Evolutionary conservation across 1,140 invertebrate species (phyloP).

Genomic region (Pomacea maculata): DNA sequence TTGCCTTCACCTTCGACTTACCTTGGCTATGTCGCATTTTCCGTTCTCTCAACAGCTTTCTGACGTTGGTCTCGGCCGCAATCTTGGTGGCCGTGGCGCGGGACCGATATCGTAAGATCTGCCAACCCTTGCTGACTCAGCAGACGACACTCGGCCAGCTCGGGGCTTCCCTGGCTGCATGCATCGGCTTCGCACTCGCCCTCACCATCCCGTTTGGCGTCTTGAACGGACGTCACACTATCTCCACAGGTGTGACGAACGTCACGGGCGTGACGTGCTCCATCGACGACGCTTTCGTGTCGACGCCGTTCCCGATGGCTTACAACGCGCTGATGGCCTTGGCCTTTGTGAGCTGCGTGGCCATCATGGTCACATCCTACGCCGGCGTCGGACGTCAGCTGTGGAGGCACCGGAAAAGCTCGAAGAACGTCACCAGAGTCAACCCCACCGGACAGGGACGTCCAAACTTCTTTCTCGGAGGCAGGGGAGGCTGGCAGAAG

Average conservation of each 20-base stretch:
- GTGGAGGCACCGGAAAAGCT: slow-evolving; percentile 3
- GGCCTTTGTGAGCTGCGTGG: slow-evolving; percentile 20
- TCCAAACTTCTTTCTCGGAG: no score
- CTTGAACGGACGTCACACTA: slow-evolving; percentile 24
- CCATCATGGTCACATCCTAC: slow-evolving; percentile 5
- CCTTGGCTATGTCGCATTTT: slow-evolving; percentile 24
- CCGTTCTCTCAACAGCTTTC: slow-evolving; percentile 32
- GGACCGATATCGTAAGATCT: slow-evolving; percentile 37
- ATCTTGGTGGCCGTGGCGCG: slow-evolving; percentile 37
- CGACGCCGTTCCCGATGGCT: slow-evolving; percentile 22
- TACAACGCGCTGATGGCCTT: slow-evolving; percentile 24
- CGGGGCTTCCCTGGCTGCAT: not conserved
- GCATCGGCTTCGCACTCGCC: not conserved
- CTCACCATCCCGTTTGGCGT: slow-evolving; percentile 20
- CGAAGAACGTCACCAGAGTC: not conserved
- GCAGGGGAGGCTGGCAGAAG: no score
- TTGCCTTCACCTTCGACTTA: slow-evolving; percentile 20
- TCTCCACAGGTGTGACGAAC: slow-evolving; percentile 11
- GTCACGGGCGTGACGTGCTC: slow-evolving; percentile 27
- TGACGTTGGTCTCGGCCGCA: slow-evolving; percentile 26
- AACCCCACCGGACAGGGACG: no score
- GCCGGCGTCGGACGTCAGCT: slow-evolving; percentile 2
- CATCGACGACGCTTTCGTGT: slow-evolving; percentile 16
- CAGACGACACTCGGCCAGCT: not conserved
- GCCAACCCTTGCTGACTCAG: slow-evolving; percentile 27